phyloP scores from a whole-genome alignment of 2,888 invertebrate genomes.

The Clanis bilineata region DNA sequence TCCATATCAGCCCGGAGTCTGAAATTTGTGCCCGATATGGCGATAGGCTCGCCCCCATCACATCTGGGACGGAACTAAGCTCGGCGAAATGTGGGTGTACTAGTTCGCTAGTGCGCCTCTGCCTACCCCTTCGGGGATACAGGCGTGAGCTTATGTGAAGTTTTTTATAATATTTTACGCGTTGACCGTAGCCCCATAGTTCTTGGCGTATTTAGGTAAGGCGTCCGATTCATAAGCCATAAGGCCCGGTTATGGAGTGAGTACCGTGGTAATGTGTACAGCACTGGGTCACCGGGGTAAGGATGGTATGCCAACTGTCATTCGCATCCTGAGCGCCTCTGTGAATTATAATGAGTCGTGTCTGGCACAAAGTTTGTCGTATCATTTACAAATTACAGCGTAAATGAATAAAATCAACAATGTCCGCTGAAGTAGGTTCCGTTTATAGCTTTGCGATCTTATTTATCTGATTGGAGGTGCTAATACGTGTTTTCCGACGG shows the following conservation, averaged over 20 bases:
- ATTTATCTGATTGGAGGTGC: too few species aligned
- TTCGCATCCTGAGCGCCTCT: constrained; percentile 48
- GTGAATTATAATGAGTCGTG: constrained; percentile 55
- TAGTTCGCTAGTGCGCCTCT: too few species aligned
- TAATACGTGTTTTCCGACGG: too few species aligned
- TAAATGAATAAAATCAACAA: not conserved
- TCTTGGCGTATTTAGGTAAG: constrained; percentile 3
- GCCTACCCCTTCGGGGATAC: too few species aligned
- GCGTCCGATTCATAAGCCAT: constrained; percentile 10
- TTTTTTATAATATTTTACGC: not conserved
- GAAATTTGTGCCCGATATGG: too few species aligned
- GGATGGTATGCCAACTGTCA: constrained; percentile 46
- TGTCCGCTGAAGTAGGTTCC: too few species aligned
- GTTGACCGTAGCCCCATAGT: not conserved
- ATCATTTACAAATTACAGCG: not conserved
- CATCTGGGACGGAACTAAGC: too few species aligned
- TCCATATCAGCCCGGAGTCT: too few species aligned
- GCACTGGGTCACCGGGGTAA: constrained; percentile 65
- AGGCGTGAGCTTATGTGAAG: too few species aligned
- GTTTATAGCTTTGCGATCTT: too few species aligned
- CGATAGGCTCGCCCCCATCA: too few species aligned
- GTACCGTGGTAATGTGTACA: constrained; percentile 58
- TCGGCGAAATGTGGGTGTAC: too few species aligned
- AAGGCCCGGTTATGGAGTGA: constrained; percentile 47
- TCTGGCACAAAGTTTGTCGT: not conserved